Evolutionary conservation across 2,888 invertebrate species (phyloP).

Genomic region (Mesorhabditis sp.): DNA sequence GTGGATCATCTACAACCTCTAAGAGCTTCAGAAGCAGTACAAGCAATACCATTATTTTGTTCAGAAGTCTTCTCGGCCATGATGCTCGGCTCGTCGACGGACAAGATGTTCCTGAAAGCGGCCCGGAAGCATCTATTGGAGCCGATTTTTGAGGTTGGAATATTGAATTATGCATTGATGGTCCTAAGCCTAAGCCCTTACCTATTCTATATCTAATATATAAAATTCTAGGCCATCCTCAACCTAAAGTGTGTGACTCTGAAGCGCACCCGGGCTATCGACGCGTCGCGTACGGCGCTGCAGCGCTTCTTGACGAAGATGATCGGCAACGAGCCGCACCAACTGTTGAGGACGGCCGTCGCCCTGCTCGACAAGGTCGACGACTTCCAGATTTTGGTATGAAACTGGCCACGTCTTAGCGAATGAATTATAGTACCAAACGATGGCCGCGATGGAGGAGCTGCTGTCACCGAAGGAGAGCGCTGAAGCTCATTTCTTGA

Average conservation of each 20-base stretch:
- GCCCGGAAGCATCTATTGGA: conserved; percentile 28
- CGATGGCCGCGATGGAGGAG: conserved; percentile 13
- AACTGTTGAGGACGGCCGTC: no score
- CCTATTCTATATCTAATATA: neutral
- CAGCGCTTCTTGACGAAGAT: no score
- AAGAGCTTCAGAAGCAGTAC: neutral
- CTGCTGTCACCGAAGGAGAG: conserved; percentile 22
- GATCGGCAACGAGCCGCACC: no score
- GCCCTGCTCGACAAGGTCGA: no score
- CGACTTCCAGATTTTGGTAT: no score
- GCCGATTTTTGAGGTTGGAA: conserved; percentile 24
- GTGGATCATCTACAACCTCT: neutral
- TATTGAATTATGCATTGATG: neutral
- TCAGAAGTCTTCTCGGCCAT: conserved; percentile 22
- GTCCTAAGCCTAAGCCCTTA: neutral
- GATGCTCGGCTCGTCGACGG: conserved; percentile 25
- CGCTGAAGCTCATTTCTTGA: conserved; percentile 71
- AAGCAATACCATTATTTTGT: neutral
- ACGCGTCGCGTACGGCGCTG: conserved; percentile 23
- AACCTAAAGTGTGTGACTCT: no score
- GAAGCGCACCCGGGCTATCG: conserved; percentile 21
- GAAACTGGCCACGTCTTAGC: no score
- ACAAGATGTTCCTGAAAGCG: conserved; percentile 29
- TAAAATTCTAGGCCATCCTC: neutral
- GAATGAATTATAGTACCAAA: no score